phyloP scores from a whole-genome alignment of 1,140 invertebrate genomes.

The Streblospio benedicti region DNA sequence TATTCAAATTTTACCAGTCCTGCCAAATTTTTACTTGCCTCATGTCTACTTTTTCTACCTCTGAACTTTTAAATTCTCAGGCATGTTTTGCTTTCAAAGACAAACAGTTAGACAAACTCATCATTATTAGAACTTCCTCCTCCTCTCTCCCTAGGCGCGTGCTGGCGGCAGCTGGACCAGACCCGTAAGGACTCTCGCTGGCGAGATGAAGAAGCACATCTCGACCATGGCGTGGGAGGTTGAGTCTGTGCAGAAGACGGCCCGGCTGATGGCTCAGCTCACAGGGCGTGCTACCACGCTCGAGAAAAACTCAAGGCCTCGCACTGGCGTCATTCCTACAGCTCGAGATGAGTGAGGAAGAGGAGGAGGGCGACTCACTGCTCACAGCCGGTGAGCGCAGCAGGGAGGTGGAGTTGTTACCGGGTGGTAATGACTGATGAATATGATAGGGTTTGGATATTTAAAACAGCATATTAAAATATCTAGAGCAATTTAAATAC shows the following conservation, averaged over 20 bases:
- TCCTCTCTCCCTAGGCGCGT: slow-evolving; percentile 31
- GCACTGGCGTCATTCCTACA: slow-evolving; percentile 43
- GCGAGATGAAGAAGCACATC: slow-evolving; percentile 42
- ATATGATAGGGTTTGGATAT: no score
- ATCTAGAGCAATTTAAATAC: no score
- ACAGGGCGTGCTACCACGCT: slow-evolving; percentile 39
- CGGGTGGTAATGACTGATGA: neutral
- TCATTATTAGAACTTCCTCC: neutral
- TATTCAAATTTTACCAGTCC: no score
- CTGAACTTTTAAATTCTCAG: no score
- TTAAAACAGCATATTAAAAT: no score
- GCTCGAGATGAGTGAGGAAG: slow-evolving; percentile 38
- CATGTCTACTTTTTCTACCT: no score
- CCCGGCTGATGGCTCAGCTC: slow-evolving; percentile 34
- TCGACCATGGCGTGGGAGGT: slow-evolving; percentile 37
- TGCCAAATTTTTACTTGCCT: no score
- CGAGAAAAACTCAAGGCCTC: slow-evolving; percentile 45
- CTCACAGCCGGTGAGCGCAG: slow-evolving; percentile 33
- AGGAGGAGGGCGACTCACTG: slow-evolving; percentile 41
- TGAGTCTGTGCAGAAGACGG: slow-evolving; percentile 39
- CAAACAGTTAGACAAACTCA: no score
- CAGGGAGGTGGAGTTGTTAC: neutral
- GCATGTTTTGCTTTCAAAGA: no score
- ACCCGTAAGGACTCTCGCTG: slow-evolving; percentile 40
- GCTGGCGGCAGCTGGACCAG: slow-evolving; percentile 38